A percentile compares a stretch with the other conserved stretches of the same genome.
Evolutionary conservation across 1,140 invertebrate species (phyloP).

Genomic region (Penaeus chinensis): DNA sequence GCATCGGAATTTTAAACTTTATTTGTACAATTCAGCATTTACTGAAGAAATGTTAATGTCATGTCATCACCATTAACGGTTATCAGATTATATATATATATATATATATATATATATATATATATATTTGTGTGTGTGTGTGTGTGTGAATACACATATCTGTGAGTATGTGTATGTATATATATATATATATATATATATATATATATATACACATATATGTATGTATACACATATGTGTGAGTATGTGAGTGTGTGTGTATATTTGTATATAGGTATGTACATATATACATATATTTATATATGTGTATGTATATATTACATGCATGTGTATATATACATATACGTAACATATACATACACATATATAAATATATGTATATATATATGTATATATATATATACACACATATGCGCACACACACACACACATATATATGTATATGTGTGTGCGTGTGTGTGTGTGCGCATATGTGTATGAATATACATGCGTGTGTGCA

Average conservation of each 20-base stretch:
- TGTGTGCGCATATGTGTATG: not conserved
- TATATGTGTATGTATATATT: not conserved
- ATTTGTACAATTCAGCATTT: too few relatives aligned
- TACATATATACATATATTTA: slow-evolving; percentile 3
- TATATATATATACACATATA: not conserved
- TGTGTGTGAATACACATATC: not conserved
- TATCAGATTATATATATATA: too few relatives aligned
- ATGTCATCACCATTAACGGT: too few relatives aligned
- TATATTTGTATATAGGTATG: not conserved
- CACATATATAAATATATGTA: not conserved
- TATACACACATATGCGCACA: not conserved
- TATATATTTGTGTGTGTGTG: not conserved
- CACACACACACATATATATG: not conserved
- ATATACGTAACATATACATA: not conserved
- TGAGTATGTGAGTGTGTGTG: not conserved
- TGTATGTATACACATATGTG: not conserved
- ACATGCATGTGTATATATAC: too few relatives aligned
- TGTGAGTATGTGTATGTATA: not conserved
- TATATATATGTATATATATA: not conserved
- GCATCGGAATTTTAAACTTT: too few relatives aligned
- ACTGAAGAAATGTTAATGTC: too few relatives aligned
- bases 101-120: not conserved
- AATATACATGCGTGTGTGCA: not conserved
- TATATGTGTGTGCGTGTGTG: not conserved
- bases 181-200: slow-evolving; percentile 7